Evolutionary conservation across 2,888 invertebrate genomes (phyloP).

Genomic region (Amiota mariae): DNA sequence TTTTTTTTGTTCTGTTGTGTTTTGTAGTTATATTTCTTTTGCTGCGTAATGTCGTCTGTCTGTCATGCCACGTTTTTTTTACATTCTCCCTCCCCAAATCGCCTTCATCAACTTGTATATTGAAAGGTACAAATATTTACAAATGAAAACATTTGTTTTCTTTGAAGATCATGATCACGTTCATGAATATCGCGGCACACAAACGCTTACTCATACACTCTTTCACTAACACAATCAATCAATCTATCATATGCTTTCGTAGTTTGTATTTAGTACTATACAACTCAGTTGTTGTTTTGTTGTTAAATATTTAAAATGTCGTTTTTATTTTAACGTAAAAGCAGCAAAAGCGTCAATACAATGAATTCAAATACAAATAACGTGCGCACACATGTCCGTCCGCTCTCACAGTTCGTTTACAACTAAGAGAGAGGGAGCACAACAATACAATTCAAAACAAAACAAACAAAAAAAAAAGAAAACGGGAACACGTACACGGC

Average conservation of each 20-base stretch:
- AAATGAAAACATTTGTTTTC: slow-evolving; percentile 63
- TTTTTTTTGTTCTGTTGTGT: background rate
- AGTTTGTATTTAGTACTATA: no score
- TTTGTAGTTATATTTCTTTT: background rate
- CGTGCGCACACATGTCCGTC: slow-evolving; percentile 22
- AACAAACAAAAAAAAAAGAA: background rate
- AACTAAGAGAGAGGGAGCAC: slow-evolving; percentile 20
- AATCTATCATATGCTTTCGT: no score
- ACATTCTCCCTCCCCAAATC: slow-evolving; percentile 23
- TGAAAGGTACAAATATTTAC: slow-evolving; percentile 14
- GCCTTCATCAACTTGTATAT: slow-evolving; percentile 47
- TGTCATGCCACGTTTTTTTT: slow-evolving; percentile 27
- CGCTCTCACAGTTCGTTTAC: slow-evolving; percentile 23
- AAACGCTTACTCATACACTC: slow-evolving; percentile 32
- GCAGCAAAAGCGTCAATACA: no score
- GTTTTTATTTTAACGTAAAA: no score
- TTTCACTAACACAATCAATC: no score
- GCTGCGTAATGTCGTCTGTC: slow-evolving; percentile 58
- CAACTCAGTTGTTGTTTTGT: no score
- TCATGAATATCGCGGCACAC: slow-evolving; percentile 56
- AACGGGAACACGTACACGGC: no score
- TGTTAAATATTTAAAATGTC: no score
- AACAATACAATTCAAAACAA: background rate
- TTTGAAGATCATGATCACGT: slow-evolving; percentile 68
- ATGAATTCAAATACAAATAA: background rate